Evolutionary conservation across 2,888 invertebrate genomes (phyloP).

Genomic region (Venusia cambrica): DNA sequence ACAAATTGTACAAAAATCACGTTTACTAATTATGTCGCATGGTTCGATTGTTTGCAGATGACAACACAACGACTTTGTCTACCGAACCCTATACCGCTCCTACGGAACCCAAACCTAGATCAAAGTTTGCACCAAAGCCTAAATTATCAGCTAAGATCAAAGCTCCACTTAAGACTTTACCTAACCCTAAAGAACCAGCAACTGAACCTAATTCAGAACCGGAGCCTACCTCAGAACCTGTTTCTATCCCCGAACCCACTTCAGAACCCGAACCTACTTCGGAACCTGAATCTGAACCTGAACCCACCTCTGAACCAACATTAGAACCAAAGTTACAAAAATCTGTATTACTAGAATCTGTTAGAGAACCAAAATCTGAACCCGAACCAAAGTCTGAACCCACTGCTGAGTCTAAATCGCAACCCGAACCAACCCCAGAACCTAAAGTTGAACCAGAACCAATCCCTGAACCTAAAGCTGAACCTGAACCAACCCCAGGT

Average conservation of each 20-base stretch:
- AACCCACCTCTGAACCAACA: constrained; percentile 13
- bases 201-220: constrained; percentile 14
- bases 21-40: constrained; percentile 62
- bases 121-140: constrained; percentile 47
- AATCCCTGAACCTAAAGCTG: too few relatives aligned
- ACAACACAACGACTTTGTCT: constrained; percentile 61
- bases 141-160: constrained; percentile 27
- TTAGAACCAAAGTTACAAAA: constrained; percentile 20
- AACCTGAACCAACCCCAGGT: constrained; percentile 37
- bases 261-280: constrained; percentile 10
- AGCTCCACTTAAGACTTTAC: constrained; percentile 34
- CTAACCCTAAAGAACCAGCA: constrained; percentile 36
- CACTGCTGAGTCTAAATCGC: constrained; percentile 46
- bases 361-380: constrained; percentile 29
- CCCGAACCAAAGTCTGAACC: constrained; percentile 55
- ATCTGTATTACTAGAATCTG: too few relatives aligned
- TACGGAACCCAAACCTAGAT: constrained; percentile 46
- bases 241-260: constrained; percentile 13
- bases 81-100: constrained; percentile 41
- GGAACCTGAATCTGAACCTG: constrained; percentile 9
- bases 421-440: constrained; percentile 28
- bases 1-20: constrained; percentile 35
- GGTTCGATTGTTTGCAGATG: constrained; percentile 71
- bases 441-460: constrained; percentile 15
- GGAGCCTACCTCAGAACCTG: constrained; percentile 11